Evolutionary conservation across 2,888 invertebrate species (phyloP), one percentile per base, ranked within the genome.

Genomic region (Drosophila barbarae): DNA sequence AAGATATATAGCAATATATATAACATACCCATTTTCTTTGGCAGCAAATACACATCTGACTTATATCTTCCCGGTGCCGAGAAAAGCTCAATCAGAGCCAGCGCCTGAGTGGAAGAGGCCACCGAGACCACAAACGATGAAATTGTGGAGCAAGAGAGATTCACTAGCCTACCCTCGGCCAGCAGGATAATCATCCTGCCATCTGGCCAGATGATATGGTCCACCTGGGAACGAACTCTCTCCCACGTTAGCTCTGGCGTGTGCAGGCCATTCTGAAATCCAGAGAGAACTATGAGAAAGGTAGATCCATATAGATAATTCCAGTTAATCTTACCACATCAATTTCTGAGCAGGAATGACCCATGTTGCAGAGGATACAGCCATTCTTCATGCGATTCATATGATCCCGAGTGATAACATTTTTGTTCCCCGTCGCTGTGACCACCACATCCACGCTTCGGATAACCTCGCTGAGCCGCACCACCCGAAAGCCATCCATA

Each of bases 201-300:
- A 89, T 96, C 97, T 3, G 98, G 97, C 98, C 98, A 98, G 82
- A 98, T 96, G 72, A 98, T 95, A 90, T 98, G 98, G 90, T 99
- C 98, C 46, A 98, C 98, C 91, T 98, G 98, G 30, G 97, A 97
- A 52, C 98, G 92, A 0, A 98, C 98, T 84, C 97, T 94, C 90
- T 98, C 97, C 98, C 98, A 98, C 47, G 96, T 94, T 79, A 98
- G 90, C 87, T 98, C 98, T 0, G 97, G 96, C n/a, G 98, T 97
- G 65, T 97, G 91, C 69, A 98, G 90, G 77, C 96, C 94, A 90
- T 96, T 95, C 94, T 94, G 87, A 75, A 89, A 30, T 8, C 10
- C 0, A 23, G 3, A 9, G 1, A 15, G 5, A 23, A 6, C 12
- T 1, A 13, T 44, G 4, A 18, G 4, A 35, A 28, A 21, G 6